Conservation (phyloP, 2,888 invertebrate species). For the Stenodema calcarata region DNA sequence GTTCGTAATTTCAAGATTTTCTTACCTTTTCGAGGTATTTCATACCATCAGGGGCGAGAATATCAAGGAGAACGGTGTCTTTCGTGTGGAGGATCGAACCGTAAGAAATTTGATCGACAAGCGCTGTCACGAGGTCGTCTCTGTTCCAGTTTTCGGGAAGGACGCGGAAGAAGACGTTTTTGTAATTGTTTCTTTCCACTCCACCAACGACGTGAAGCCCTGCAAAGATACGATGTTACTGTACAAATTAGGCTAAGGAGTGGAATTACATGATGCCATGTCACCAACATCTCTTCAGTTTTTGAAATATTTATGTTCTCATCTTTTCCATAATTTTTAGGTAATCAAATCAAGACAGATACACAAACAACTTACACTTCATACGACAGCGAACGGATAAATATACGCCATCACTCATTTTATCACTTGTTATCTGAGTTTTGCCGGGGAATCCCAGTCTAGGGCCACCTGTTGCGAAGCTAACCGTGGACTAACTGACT, state of each 20-base stretch:
- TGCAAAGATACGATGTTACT: background rate
- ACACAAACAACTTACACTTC: too few species aligned
- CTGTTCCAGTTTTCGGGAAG: slow-evolving; percentile 52
- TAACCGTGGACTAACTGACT: too few species aligned
- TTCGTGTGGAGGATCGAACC: slow-evolving; percentile 48
- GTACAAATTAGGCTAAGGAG: too few species aligned
- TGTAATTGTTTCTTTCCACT: slow-evolving; percentile 48
- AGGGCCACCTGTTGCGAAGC: too few species aligned
- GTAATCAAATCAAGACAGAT: too few species aligned
- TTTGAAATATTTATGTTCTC: too few species aligned
- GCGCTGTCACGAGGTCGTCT: slow-evolving; percentile 50
- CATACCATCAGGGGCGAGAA: slow-evolving; percentile 44
- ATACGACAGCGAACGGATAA: too few species aligned
- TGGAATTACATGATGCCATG: too few species aligned
- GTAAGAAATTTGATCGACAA: slow-evolving; percentile 49
- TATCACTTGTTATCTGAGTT: too few species aligned
- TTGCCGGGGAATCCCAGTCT: too few species aligned
- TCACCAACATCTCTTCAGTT: background rate
- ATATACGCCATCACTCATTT: too few species aligned
- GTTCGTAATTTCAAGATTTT: background rate
- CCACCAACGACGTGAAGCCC: slow-evolving; percentile 52
- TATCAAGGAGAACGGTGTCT: slow-evolving; percentile 40
- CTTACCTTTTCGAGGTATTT: slow-evolving; percentile 49
- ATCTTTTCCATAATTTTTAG: too few species aligned
- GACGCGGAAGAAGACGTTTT: slow-evolving; percentile 52